phyloP scores from a whole-genome alignment of 2,797 vertebrate genomes.

The Microctenopoma stevenorrisi region DNA sequence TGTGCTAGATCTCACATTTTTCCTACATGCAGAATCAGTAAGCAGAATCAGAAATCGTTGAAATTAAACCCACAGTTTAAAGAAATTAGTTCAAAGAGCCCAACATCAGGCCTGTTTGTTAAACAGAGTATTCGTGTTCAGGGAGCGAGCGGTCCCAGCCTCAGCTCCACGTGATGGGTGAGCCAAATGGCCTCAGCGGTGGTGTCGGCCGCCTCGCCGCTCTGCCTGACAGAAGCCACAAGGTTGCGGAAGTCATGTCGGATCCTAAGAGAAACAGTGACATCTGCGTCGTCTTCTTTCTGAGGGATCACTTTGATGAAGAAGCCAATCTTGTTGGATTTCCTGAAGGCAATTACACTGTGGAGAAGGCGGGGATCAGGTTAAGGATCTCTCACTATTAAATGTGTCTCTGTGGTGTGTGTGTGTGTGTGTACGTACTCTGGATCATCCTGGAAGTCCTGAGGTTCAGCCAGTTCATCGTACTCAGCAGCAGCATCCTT shows the following conservation, averaged over 20 bases:
- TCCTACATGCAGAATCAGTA: slow-evolving; percentile 11
- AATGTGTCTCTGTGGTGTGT: background rate
- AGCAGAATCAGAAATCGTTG: slow-evolving; percentile 64
- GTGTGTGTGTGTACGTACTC: slow-evolving; percentile 86
- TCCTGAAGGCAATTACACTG: slow-evolving; percentile 96
- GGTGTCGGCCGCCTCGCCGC: slow-evolving; percentile 87
- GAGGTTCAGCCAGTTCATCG: slow-evolving; percentile 96
- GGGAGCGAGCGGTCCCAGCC: slow-evolving; percentile 91
- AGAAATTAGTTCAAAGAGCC: slow-evolving; percentile 31
- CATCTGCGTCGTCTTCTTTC: slow-evolving; percentile 88
- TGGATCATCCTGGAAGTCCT: slow-evolving; percentile 98
- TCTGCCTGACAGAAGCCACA: slow-evolving; percentile 88
- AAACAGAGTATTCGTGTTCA: slow-evolving; percentile 67
- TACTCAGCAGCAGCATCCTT: slow-evolving; percentile 98
- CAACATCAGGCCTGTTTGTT: slow-evolving; percentile 24
- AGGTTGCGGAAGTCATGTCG: slow-evolving; percentile 98
- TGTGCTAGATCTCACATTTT: background rate
- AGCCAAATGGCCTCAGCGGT: slow-evolving; percentile 92
- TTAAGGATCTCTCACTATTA: slow-evolving; percentile 2
- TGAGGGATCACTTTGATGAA: slow-evolving; percentile 98
- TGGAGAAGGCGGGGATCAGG: slow-evolving; percentile 21
- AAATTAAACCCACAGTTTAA: slow-evolving; percentile 26
- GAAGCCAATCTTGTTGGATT: slow-evolving; percentile 98
- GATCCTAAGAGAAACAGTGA: slow-evolving; percentile 95
- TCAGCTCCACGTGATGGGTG: slow-evolving; percentile 95